Evolutionary conservation across 2,888 invertebrate genomes (phyloP).

Genomic region (Cosmopolites sordidus): DNA sequence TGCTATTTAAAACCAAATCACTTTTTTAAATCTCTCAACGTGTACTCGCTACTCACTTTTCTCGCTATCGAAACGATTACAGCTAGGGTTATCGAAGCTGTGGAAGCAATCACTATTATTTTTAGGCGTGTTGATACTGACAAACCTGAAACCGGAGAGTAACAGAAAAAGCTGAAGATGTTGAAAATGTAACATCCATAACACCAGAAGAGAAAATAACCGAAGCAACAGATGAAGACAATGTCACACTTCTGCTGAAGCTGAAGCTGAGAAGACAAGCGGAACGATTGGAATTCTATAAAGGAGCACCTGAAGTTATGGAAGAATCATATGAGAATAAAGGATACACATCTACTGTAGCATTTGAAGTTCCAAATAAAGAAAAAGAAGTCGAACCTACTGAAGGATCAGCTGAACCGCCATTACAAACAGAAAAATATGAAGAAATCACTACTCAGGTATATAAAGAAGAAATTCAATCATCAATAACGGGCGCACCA

Average conservation of each 20-base stretch:
- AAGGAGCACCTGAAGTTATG: constrained; percentile 18
- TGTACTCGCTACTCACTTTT: too few relatives aligned
- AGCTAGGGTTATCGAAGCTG: too few relatives aligned
- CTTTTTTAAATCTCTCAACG: too few relatives aligned
- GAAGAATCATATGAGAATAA: too few relatives aligned
- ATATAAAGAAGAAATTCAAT: background rate
- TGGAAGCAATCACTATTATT: too few relatives aligned
- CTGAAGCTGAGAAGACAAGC: constrained; percentile 20
- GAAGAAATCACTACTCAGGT: background rate
- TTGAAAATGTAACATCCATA: too few relatives aligned
- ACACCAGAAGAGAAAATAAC: constrained; percentile 3
- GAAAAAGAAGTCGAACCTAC: constrained; percentile 13
- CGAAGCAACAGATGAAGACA: constrained; percentile 4
- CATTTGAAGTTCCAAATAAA: constrained; percentile 9
- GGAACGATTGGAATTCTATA: constrained; percentile 12
- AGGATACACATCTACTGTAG: background rate
- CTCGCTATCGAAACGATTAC: too few relatives aligned
- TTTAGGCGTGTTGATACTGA: too few relatives aligned
- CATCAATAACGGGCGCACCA: background rate
- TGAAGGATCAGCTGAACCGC: constrained; percentile 7
- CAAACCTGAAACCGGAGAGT: too few relatives aligned
- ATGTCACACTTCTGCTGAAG: constrained; percentile 1
- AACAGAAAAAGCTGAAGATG: too few relatives aligned
- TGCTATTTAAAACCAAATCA: too few relatives aligned
- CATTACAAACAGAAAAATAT: constrained; percentile 9